Conservation (phyloP, 2,888 invertebrate genomes). For the Xestia rhomboidea region DNA sequence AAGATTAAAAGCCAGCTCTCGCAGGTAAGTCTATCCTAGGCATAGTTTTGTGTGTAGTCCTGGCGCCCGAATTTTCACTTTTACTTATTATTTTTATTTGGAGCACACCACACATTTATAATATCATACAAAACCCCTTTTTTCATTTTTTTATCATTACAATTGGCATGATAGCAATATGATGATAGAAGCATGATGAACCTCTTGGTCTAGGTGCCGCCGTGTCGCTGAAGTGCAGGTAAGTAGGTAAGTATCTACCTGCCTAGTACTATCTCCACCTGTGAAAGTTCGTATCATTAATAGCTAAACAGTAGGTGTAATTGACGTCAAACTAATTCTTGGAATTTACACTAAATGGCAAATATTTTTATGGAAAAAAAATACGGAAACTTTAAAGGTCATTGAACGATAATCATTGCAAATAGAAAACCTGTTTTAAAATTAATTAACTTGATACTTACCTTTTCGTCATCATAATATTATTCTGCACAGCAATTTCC, state of each 20-base stretch:
- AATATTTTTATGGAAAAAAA: not conserved
- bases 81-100: too few species aligned
- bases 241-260: not conserved
- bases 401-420: not conserved
- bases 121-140: too few species aligned
- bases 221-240: not conserved
- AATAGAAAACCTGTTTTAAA: constrained; percentile 1
- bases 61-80: too few species aligned
- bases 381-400: constrained; percentile 6
- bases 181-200: not conserved
- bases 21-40: too few species aligned
- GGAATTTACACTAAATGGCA: not conserved
- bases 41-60: too few species aligned
- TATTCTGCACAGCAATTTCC: not conserved
- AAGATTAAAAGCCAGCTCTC: too few species aligned
- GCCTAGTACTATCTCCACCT: not conserved
- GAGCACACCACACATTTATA: too few species aligned
- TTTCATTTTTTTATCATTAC: too few species aligned
- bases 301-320: not conserved
- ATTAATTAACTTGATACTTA: not conserved
- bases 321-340: not conserved
- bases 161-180: too few species aligned
- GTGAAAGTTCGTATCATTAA: not conserved
- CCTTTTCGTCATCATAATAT: not conserved
- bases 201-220: not conserved